These are phyloP conservation scores for Sternotherus odoratus DNA, from an alignment of 2,797 vertebrate species.

Conservation along the genomic window DNA sequence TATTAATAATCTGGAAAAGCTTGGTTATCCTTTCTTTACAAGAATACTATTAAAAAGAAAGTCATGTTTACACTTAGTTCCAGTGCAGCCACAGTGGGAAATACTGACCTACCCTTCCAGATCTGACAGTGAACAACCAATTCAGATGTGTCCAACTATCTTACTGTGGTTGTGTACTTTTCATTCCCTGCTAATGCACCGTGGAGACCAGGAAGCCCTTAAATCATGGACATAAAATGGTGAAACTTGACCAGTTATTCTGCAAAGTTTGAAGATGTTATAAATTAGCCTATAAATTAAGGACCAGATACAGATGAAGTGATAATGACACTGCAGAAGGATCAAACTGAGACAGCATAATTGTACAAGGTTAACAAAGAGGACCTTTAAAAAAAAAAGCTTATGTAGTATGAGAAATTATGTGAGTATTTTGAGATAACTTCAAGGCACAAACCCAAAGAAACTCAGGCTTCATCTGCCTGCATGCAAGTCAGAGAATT, in stretches of 20 bases:
- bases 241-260: not conserved
- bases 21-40: not conserved
- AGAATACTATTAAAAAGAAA: not conserved
- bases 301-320: not conserved
- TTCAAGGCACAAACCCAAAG: not conserved
- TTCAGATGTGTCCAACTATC: not conserved
- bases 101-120: not conserved
- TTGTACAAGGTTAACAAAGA: not conserved
- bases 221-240: not conserved
- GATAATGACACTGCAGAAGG: not conserved
- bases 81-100: no score
- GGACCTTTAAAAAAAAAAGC: not conserved
- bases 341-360: not conserved
- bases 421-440: not conserved
- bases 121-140: fast-evolving
- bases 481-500: not conserved
- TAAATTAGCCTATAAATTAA: not conserved
- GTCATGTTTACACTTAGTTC: not conserved
- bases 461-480: fast-evolving
- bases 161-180: not conserved
- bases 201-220: not conserved
- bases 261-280: not conserved
- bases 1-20: not conserved
- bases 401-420: not conserved
- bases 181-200: not conserved